Evolutionary conservation across 35 echinoderm and acorn worm genomes (phyloP).

Genomic region (Holothuria glaberrima): DNA sequence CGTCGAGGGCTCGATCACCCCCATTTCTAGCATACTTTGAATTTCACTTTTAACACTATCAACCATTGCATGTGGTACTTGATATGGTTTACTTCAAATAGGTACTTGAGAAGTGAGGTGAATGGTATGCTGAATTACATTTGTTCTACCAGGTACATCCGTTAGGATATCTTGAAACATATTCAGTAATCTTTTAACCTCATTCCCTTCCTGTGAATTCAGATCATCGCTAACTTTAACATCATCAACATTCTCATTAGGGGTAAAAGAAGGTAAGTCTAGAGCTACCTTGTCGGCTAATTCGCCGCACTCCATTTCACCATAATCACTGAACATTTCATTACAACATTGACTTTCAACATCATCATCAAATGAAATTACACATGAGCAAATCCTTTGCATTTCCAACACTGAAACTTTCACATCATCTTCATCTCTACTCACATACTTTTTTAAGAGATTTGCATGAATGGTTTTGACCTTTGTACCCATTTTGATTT

Average conservation of each 20-base stretch:
- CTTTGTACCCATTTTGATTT: too few relatives aligned
- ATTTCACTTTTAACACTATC: constrained; percentile 50
- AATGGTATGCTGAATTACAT: constrained; percentile 11
- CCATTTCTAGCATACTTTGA: constrained; percentile 57
- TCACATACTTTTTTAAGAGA: too few relatives aligned
- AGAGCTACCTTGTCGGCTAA: not conserved
- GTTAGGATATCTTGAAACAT: constrained; percentile 44
- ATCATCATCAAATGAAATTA: too few relatives aligned
- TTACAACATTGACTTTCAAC: too few relatives aligned
- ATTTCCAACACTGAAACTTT: too few relatives aligned
- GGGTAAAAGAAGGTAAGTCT: not conserved
- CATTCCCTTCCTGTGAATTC: not conserved
- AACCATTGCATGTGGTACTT: too few relatives aligned
- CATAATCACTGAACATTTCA: not conserved
- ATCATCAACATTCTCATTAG: constrained; percentile 26
- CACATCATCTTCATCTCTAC: not conserved
- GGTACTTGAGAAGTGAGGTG: constrained; percentile 31
- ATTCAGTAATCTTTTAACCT: constrained; percentile 1
- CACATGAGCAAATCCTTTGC: too few relatives aligned
- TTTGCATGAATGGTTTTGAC: too few relatives aligned
- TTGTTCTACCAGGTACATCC: constrained; percentile 53
- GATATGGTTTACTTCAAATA: constrained; percentile 12
- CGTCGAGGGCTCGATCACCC: constrained; percentile 60
- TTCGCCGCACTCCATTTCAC: too few relatives aligned
- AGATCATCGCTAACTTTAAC: not conserved